Evolutionary conservation across 1,140 invertebrate species (phyloP).

Genomic region (Brachionus koreanus): DNA sequence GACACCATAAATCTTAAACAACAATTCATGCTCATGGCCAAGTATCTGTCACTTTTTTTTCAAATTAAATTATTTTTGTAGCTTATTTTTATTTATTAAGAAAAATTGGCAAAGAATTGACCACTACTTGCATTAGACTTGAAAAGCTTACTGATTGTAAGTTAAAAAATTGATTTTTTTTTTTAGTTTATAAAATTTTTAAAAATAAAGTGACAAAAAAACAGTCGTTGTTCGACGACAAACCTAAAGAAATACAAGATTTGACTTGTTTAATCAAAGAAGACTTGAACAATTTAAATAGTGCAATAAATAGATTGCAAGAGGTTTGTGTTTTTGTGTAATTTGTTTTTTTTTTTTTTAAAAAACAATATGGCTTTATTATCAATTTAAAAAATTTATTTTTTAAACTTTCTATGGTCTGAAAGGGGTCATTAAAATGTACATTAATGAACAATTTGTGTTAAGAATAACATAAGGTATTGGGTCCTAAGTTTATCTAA

Average conservation of each 20-base stretch:
- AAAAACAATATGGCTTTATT: too few relatives aligned
- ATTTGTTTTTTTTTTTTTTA: too few relatives aligned
- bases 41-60: constrained; percentile 53
- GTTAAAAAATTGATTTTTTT: constrained; percentile 45
- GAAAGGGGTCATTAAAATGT: too few relatives aligned
- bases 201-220: constrained; percentile 82
- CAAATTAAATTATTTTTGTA: constrained; percentile 14
- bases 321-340: constrained; percentile 49
- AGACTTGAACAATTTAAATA: constrained; percentile 87
- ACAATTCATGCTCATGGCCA: constrained; percentile 88
- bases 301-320: constrained; percentile 77
- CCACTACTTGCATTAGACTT: constrained; percentile 89
- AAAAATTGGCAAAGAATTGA: constrained; percentile 88
- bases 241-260: constrained; percentile 88
- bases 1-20: constrained; percentile 72
- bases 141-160: constrained; percentile 85
- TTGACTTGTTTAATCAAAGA: constrained; percentile 95
- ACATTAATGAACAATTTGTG: too few relatives aligned
- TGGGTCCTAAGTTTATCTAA: too few relatives aligned
- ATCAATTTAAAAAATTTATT: too few relatives aligned
- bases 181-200: constrained; percentile 40
- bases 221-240: constrained; percentile 92
- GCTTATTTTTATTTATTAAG: constrained; percentile 60
- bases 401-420: too few relatives aligned
- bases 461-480: too few relatives aligned